Percentiles rank a stretch among this genome's conserved stretches.
Evolutionary conservation across 2,888 invertebrate species (phyloP).

Genomic region (Acanthosepion lycidas): DNA sequence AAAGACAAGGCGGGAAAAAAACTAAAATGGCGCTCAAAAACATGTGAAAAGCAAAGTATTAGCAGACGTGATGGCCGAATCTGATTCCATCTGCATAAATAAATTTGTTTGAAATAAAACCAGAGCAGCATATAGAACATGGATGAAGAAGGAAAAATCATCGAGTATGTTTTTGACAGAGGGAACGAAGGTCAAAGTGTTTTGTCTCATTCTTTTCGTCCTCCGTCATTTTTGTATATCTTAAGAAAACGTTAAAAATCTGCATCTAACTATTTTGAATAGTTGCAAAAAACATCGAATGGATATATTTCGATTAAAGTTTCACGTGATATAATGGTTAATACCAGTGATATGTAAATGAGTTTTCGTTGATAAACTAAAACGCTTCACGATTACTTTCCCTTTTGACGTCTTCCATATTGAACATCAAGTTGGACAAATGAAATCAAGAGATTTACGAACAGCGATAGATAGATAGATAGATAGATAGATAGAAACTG

Average conservation of each 20-base stretch:
- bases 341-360: not conserved
- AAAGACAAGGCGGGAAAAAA: too few species aligned
- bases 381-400: not conserved
- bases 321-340: not conserved
- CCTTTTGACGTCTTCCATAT: too few species aligned
- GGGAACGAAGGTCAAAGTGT: not conserved
- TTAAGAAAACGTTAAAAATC: not conserved
- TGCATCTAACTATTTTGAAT: not conserved
- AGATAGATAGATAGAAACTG: constrained; percentile 22
- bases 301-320: not conserved
- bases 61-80: not conserved
- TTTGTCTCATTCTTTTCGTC: not conserved
- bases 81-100: not conserved
- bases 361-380: not conserved
- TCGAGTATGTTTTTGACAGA: not conserved
- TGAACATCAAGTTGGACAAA: too few species aligned
- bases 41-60: not conserved
- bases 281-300: not conserved
- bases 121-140: not conserved
- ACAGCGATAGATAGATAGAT: not conserved
- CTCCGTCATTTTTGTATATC: not conserved
- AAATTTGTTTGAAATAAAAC: not conserved
- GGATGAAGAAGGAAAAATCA: not conserved
- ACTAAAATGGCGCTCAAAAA: not conserved
- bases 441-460: not conserved